Conservation (phyloP, 2,888 invertebrate genomes). For the Colostygia pectinataria region DNA sequence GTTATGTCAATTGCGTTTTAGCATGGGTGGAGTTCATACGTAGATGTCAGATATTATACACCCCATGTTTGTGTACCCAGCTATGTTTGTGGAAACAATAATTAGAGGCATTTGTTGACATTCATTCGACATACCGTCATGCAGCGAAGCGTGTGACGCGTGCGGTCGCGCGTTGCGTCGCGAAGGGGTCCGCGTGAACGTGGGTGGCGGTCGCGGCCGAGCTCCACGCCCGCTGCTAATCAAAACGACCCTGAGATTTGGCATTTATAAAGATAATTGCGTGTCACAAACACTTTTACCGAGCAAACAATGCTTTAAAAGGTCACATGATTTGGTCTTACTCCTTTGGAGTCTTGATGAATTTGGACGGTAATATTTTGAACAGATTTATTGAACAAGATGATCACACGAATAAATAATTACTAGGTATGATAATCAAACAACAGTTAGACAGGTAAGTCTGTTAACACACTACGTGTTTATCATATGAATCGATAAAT, state of each 20-base stretch:
- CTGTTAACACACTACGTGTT: background rate
- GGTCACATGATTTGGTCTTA: too few species aligned
- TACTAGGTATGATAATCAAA: too few species aligned
- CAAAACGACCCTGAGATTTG: slow-evolving; percentile 17
- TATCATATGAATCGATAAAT: too few species aligned
- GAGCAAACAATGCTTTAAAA: too few species aligned
- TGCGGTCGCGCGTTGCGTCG: slow-evolving; percentile 87
- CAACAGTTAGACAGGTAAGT: too few species aligned
- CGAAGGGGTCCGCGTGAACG: slow-evolving; percentile 90
- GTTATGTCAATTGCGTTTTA: too few species aligned
- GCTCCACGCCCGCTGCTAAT: slow-evolving; percentile 83
- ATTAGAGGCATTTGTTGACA: slow-evolving; percentile 16
- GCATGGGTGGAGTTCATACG: too few species aligned
- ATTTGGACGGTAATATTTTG: too few species aligned
- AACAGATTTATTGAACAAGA: too few species aligned
- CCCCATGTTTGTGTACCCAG: background rate
- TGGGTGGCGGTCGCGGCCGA: slow-evolving; percentile 85
- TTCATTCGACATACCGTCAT: slow-evolving; percentile 59
- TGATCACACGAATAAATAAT: too few species aligned
- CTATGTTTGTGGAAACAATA: slow-evolving; percentile 12
- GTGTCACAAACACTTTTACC: too few species aligned
- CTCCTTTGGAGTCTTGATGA: too few species aligned
- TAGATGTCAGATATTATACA: background rate
- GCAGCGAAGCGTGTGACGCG: slow-evolving; percentile 64
- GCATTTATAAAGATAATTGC: background rate